phyloP scores from a whole-genome alignment of 1,140 invertebrate species.

The Amphibalanus amphitrite region DNA sequence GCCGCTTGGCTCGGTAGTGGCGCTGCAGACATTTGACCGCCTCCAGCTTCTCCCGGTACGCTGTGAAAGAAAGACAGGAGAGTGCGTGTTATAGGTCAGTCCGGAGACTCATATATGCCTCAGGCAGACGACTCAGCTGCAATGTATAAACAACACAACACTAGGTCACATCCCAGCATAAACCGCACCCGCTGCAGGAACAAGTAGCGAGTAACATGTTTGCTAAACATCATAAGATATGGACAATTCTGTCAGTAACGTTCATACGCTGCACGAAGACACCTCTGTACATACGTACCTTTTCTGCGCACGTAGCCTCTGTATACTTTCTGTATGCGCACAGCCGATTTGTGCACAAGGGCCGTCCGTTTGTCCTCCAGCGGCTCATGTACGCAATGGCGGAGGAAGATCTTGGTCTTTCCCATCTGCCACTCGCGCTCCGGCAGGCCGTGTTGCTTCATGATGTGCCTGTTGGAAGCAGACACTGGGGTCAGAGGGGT shows the following conservation, averaged over 20 bases:
- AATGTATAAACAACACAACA: too few species aligned
- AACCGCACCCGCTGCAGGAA: too few species aligned
- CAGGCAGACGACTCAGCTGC: too few species aligned
- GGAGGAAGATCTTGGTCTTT: constrained; percentile 72
- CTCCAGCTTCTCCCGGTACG: constrained; percentile 44
- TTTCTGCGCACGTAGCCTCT: constrained; percentile 40
- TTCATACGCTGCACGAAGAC: too few species aligned
- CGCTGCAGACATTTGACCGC: constrained; percentile 67
- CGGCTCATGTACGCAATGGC: constrained; percentile 65
- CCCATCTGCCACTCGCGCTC: constrained; percentile 77
- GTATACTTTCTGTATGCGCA: constrained; percentile 63
- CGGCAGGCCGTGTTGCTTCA: constrained; percentile 41
- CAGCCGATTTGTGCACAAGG: constrained; percentile 47
- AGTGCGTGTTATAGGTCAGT: too few species aligned
- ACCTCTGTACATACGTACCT: too few species aligned
- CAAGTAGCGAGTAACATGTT: too few species aligned
- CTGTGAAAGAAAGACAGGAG: too few species aligned
- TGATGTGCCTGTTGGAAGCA: constrained; percentile 25
- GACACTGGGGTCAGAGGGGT: background rate
- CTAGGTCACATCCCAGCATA: too few species aligned
- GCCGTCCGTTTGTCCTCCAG: constrained; percentile 59
- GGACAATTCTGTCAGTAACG: too few species aligned
- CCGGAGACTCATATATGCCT: too few species aligned
- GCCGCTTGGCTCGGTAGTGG: constrained; percentile 68
- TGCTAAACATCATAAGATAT: too few species aligned